Evolutionary conservation across 2,113 vertebrate genomes (phyloP).

Genomic region (Hippocampus barbouri): DNA sequence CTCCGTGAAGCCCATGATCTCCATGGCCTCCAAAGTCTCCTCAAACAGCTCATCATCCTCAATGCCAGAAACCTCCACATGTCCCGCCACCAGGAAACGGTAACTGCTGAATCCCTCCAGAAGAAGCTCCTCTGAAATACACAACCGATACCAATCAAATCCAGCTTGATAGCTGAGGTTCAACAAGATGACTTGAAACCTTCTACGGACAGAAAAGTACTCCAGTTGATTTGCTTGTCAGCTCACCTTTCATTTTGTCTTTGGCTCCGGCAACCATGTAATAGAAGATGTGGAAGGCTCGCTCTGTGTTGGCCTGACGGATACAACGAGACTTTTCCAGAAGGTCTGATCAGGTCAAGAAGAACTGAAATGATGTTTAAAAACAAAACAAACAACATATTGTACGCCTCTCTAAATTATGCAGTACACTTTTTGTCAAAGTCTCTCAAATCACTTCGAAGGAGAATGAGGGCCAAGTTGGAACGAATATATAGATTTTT

Average conservation of each 20-base stretch:
- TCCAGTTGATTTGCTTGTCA: neutral
- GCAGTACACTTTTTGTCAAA: too few species aligned
- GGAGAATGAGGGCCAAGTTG: too few species aligned
- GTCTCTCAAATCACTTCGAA: too few species aligned
- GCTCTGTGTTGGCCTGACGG: conserved; percentile 87
- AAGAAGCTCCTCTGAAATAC: conserved; percentile 80
- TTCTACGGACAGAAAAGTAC: neutral
- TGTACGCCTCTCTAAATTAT: too few species aligned
- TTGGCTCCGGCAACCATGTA: conserved; percentile 87
- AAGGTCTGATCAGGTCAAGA: conserved; percentile 74
- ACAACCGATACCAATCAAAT: conserved; percentile 5
- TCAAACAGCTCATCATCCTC: conserved; percentile 87
- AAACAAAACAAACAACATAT: neutral
- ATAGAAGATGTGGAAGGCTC: conserved; percentile 97
- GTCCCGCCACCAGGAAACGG: conserved; percentile 83
- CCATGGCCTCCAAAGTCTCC: conserved; percentile 93
- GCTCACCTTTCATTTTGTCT: conserved; percentile 63
- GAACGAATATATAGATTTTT: too few species aligned
- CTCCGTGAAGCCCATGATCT: conserved; percentile 89
- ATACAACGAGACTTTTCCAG: conserved; percentile 96
- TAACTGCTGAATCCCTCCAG: conserved; percentile 85
- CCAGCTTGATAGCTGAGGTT: neutral
- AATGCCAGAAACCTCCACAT: conserved; percentile 84
- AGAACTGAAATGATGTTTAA: conserved; percentile 17
- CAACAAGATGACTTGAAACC: neutral